phyloP scores from a whole-genome alignment of 2,113 vertebrate species.

The Cryptoleucopteryx plumbea region DNA sequence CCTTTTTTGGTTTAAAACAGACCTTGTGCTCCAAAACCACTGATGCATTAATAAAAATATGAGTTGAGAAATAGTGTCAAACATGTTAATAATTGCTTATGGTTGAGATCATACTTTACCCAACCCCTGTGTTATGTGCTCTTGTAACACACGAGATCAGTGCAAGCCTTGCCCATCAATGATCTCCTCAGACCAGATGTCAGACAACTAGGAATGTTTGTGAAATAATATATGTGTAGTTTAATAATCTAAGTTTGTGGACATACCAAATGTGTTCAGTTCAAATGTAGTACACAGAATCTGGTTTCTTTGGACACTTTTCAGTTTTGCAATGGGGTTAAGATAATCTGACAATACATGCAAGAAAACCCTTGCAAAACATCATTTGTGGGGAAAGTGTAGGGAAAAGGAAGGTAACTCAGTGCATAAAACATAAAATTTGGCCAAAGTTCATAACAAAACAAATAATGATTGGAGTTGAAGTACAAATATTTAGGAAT shows the following conservation, averaged over 20 bases:
- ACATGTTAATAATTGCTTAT: background rate
- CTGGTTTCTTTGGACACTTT: background rate
- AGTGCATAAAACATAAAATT: background rate
- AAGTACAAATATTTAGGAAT: background rate
- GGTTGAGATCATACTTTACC: background rate
- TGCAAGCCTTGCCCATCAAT: background rate
- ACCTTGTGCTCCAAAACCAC: background rate
- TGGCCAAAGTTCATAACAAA: background rate
- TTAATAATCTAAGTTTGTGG: background rate
- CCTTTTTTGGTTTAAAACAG: background rate
- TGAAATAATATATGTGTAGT: background rate
- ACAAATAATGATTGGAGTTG: background rate
- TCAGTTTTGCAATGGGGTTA: background rate
- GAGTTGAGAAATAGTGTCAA: background rate
- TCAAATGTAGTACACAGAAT: background rate
- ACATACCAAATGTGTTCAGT: background rate
- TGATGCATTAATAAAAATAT: background rate
- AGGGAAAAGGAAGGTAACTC: background rate
- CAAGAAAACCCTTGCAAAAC: background rate
- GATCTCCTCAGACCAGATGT: background rate
- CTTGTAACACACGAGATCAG: background rate
- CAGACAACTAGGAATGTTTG: background rate
- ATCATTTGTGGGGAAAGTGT: background rate
- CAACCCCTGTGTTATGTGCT: background rate
- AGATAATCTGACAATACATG: background rate